Evolutionary conservation across 2,797 vertebrate genomes (phyloP), one percentile per base, ranked within the genome.

Genomic region (Parauchenoglanis ngamensis): DNA sequence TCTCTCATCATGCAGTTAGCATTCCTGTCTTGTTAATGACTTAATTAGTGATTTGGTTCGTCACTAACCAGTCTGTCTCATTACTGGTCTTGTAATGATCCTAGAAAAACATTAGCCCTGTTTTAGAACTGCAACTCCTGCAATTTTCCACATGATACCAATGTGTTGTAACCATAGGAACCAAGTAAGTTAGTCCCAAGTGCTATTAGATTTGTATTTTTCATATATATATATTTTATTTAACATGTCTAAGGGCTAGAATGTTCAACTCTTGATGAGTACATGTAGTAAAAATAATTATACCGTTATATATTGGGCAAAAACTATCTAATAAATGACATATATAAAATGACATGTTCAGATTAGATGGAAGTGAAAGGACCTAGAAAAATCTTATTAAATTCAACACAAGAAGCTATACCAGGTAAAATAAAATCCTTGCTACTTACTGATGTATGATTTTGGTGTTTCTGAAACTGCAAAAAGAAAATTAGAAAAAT

Each of bases 41-140:
- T 90, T 92, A 90, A 92, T 91, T 90, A 89, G 86, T 85, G 84
- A 84, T 70, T 87, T 88, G 79, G 87, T 83, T 88, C 85, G n/a
- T 90, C 83, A 88, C 87, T 84, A 87, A 91, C 86, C 85, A 89
- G 88, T 84, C 87, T 88, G 73, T 90, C 81, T 88, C 86, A 82
- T 87, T 89, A 86, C 81, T 89, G n/a, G 73, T 65, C 65, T 72
- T 88, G 57, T 88, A 90, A 91, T 85, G 70, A 88, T 87, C 77
- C 35, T 35, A 65, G 85, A 88, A 76, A 87, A 89, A 78, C 68
- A 78, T 85, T 81, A 89, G 75, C 59, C 70, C 73, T 61, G 59
- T 84, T 88, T 70, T 75, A 85, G 70, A 81, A 89, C 52, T 75
- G 85, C 49, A 61, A 59, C 77, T 70, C 65, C 63, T 70, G 87